Conservation (phyloP, 2,888 invertebrate species). For the Teinopalpus imperialis region DNA sequence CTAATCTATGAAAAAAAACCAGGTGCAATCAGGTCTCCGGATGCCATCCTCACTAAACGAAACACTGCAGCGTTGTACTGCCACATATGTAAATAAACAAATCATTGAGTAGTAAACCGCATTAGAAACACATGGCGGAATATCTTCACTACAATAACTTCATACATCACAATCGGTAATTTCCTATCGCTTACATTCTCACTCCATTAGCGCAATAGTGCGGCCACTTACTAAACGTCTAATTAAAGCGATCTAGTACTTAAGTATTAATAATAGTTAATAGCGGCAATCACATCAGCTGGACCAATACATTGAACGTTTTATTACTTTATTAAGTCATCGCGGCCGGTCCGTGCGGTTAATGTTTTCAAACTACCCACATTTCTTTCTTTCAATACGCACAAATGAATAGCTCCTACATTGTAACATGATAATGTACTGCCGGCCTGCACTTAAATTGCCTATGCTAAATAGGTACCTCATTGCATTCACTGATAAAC, state of each 20-base stretch:
- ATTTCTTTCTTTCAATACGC: constrained; percentile 27
- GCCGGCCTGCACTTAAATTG: constrained; percentile 41
- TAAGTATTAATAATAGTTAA: constrained; percentile 25
- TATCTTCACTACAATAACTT: constrained; percentile 3
- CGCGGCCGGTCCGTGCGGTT: constrained; percentile 26
- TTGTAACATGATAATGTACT: constrained; percentile 38
- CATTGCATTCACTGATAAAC: constrained; percentile 13
- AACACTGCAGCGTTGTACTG: no score
- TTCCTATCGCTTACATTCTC: constrained; percentile 10
- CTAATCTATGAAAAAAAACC: no score
- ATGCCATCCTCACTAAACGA: no score
- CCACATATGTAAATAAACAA: no score
- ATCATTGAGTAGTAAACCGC: not conserved
- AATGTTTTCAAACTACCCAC: constrained; percentile 27
- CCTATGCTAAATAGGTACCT: constrained; percentile 34
- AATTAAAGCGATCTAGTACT: constrained; percentile 24
- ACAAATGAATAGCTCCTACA: constrained; percentile 27
- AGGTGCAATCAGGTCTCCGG: no score
- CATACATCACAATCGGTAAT: constrained; percentile 15
- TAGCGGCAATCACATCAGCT: constrained; percentile 29
- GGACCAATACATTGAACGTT: constrained; percentile 27
- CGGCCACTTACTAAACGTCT: constrained; percentile 14
- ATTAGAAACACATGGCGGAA: constrained; percentile 7
- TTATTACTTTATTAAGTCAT: constrained; percentile 32
- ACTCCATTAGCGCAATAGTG: constrained; percentile 18